Evolutionary conservation across 2,888 invertebrate species (phyloP), one percentile per base, ranked within the genome.

Genomic region (Cheilosia urbana): DNA sequence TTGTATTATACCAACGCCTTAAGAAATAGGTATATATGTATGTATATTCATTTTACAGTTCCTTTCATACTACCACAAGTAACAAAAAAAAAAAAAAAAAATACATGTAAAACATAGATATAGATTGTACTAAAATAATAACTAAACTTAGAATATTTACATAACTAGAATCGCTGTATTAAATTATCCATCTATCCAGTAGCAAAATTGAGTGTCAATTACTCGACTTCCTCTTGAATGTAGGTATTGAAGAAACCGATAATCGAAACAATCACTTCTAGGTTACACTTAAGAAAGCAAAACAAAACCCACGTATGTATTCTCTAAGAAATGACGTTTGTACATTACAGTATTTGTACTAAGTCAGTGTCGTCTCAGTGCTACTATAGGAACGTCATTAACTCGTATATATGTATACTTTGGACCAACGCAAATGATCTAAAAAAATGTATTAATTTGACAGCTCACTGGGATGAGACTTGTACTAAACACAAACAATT

Each of bases 251-350:
- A 45, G 17, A 34, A 40, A 55, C n/a, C 34, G 34, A 58, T 60
- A 80, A 84, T 75, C 66, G 79, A 84, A 84, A 53, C 80, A 85
- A 72, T 79, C 71, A 83, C 58, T 27, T 72, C 65, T 65, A 72
- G 51, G 42, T 66, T 82, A 55, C 37, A 63, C 57, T 53, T 60
- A 63, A 42, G 65, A 71, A 49, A 19, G 13, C 47, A 30, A 40
- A 62, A 55, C 45, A 37, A 34, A n/a, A 60, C 13, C 13, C 34
- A 62, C 40, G 47, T 13, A 66, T n/a, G 37, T 68, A 13, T 71
- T 19, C 49, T 17, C 15, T 34, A 49, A 71, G 19, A 24, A 71
- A 57, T 24, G 42, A 80, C 79, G 63, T 84, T 79, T 65, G 69
- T 76, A 65, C 19, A 34, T 27, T 6, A 1, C 6, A 24, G 17